Percentiles rank a stretch among this genome's conserved stretches.
Conservation (phyloP, 2,113 vertebrate species). For the Zeus faber region DNA sequence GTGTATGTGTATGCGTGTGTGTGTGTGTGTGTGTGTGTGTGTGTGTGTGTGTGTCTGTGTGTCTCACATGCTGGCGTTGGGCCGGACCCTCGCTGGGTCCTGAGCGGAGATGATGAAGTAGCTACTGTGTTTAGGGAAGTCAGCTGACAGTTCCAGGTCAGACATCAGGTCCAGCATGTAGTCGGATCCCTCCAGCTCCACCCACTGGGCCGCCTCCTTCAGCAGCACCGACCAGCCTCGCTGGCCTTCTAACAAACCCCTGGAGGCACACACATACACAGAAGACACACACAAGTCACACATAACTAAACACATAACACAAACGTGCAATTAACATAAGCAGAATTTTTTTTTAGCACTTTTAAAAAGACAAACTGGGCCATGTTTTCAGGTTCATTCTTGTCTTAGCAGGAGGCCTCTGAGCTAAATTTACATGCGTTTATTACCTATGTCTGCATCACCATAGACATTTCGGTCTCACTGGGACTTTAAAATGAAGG, state of each 20-base stretch:
- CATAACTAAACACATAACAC: conserved; percentile 4
- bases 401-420: too few species aligned
- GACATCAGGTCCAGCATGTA: conserved; percentile 91
- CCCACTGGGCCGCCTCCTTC: conserved; percentile 85
- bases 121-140: conserved; percentile 89
- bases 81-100: conserved; percentile 51
- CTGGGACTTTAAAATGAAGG: too few species aligned
- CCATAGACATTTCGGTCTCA: too few species aligned
- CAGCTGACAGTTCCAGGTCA: conserved; percentile 83
- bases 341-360: too few species aligned
- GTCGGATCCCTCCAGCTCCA: conserved; percentile 91
- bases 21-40: conserved; percentile 1
- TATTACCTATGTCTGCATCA: too few species aligned
- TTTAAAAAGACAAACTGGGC: too few species aligned
- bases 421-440: too few species aligned
- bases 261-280: conserved; percentile 46
- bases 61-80: conserved; percentile 74
- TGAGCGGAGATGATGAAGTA: conserved; percentile 88
- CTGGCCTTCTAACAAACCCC: conserved; percentile 82
- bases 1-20: conserved; percentile 9
- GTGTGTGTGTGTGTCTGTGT: conserved; percentile 7
- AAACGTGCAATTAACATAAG: too few species aligned
- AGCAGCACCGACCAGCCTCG: conserved; percentile 89
- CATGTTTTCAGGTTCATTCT: too few species aligned
- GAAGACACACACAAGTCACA: conserved; percentile 4